Evolutionary conservation across 2,113 vertebrate species (phyloP).

Genomic region (Pipra filicauda): DNA sequence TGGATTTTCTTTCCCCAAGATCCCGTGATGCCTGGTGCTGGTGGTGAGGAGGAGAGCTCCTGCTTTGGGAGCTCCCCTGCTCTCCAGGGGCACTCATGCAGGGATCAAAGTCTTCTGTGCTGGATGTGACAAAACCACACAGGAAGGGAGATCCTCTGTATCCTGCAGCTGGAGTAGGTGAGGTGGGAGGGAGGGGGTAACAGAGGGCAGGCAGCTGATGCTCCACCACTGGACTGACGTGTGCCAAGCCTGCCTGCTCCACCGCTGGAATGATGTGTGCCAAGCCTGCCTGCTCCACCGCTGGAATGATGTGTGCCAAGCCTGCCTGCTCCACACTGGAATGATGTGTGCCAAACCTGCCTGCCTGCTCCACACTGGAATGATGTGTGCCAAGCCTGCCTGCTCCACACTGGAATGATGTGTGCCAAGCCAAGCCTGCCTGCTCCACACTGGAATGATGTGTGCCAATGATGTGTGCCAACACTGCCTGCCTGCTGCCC

Average conservation of each 20-base stretch:
- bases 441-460: not conserved
- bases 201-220: not conserved
- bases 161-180: rapidly evolving
- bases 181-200: not conserved
- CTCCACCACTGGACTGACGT: no score
- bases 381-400: no score
- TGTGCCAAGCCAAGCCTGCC: not conserved
- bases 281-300: not conserved
- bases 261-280: no score
- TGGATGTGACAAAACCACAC: not conserved
- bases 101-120: not conserved
- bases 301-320: no score
- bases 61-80: rapidly evolving
- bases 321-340: not conserved
- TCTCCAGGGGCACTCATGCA: not conserved
- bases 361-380: not conserved
- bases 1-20: not conserved
- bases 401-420: no score
- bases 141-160: not conserved
- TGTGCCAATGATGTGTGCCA: no score
- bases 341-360: not conserved
- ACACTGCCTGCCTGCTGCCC: no score
- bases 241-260: not conserved
- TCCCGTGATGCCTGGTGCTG: not conserved
- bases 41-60: not conserved